Evolutionary conservation across 2,797 vertebrate genomes (phyloP).

Genomic region (Dipus sagitta): DNA sequence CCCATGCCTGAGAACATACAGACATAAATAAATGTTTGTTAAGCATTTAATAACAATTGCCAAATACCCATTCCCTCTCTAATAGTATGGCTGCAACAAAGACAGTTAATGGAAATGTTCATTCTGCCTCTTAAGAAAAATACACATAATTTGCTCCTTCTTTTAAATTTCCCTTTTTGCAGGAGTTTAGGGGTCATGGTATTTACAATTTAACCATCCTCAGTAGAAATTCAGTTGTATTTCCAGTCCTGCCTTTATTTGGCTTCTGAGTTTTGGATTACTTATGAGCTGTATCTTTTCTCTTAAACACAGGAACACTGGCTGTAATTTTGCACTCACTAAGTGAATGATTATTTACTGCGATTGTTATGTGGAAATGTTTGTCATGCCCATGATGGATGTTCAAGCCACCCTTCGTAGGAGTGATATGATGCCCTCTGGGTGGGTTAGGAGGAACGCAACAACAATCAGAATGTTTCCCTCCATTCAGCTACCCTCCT

Average conservation of each 20-base stretch:
- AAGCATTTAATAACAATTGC: conserved; percentile 5
- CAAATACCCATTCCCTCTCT: not conserved
- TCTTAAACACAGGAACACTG: conserved; percentile 73
- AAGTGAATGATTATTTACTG: conserved; percentile 80
- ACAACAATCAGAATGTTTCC: not conserved
- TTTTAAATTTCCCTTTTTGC: not conserved
- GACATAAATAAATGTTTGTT: not conserved
- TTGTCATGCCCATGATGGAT: not conserved
- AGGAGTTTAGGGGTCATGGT: not conserved
- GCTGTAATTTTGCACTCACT: conserved; percentile 73
- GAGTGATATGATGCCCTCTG: not conserved
- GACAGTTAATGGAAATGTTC: not conserved
- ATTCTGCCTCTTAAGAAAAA: conserved; percentile 33
- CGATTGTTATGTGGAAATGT: conserved; percentile 60
- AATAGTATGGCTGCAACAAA: not conserved
- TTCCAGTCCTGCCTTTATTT: conserved; percentile 56
- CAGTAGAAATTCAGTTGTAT: not conserved
- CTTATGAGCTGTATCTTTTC: conserved; percentile 29
- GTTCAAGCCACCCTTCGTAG: not conserved
- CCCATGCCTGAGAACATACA: not conserved
- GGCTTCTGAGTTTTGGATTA: conserved; percentile 50
- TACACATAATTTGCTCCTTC: not conserved
- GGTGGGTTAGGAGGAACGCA: not conserved
- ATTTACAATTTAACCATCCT: conserved; percentile 39
- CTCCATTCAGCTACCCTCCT: not conserved